These are phyloP conservation scores for Bacillus rossius DNA, from an alignment of 1,140 invertebrate species.

Conservation along the genomic window DNA sequence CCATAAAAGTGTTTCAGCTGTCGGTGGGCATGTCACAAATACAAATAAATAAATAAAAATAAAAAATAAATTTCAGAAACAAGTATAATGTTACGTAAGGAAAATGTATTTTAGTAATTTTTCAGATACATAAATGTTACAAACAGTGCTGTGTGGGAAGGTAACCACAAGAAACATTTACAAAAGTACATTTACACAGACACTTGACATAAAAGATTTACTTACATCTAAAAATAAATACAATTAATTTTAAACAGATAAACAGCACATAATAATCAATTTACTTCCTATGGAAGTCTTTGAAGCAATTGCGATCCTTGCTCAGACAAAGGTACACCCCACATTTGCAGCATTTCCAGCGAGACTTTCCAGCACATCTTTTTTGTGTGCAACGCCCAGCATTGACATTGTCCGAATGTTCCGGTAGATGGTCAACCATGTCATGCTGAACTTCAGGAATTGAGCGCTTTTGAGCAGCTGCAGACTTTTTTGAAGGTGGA, in stretches of 20 bases:
- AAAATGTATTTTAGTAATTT: too few relatives aligned
- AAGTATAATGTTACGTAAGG: too few relatives aligned
- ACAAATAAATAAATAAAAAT: too few relatives aligned
- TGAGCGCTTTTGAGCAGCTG: not conserved
- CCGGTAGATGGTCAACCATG: constrained; percentile 1
- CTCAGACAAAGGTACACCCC: constrained; percentile 7
- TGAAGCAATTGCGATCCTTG: constrained; percentile 9
- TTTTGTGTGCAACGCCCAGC: not conserved
- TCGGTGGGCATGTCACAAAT: too few relatives aligned
- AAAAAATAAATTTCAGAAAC: too few relatives aligned
- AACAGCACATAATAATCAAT: not conserved
- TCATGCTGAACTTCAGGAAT: constrained; percentile 4
- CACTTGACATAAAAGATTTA: too few relatives aligned
- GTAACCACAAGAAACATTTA: too few relatives aligned
- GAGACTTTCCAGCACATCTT: constrained; percentile 4
- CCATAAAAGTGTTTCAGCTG: too few relatives aligned
- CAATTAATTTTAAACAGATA: not conserved
- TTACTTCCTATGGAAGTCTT: constrained; percentile 8
- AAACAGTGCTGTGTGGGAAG: too few relatives aligned
- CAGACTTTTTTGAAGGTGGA: not conserved
- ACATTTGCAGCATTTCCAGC: constrained; percentile 4
- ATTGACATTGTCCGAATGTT: not conserved
- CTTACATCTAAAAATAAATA: too few relatives aligned
- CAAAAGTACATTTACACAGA: too few relatives aligned
- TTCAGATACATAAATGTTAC: too few relatives aligned